A percentile compares a stretch with the other conserved stretches of the same genome.
These are phyloP conservation scores for Mellivora capensis DNA, from an alignment of 2,113 vertebrate genomes.

Conservation along the genomic window DNA sequence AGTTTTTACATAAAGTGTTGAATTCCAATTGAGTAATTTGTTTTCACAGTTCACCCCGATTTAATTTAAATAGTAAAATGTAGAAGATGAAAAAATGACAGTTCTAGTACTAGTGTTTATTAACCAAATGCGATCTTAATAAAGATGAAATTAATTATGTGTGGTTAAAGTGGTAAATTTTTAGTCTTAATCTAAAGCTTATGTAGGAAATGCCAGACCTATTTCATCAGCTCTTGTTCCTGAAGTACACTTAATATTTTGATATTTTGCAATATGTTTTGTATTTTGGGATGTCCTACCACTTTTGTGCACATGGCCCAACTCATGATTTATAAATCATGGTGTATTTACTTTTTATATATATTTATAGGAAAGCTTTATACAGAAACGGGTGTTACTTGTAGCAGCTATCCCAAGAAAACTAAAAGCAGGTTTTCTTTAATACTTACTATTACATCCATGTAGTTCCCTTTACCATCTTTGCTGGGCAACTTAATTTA, in stretches of 20 bases:
- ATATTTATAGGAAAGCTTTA: not conserved
- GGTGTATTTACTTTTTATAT: not conserved
- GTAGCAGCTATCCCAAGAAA: not conserved
- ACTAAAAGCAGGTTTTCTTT: not conserved
- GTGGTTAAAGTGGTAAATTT: not conserved
- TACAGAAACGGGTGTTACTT: not conserved
- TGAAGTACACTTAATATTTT: not conserved
- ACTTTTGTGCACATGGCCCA: not conserved
- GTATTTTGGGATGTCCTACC: not conserved
- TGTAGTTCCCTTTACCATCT: not conserved
- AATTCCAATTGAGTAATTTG: not conserved
- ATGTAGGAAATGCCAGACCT: not conserved
- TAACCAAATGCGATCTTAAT: not conserved
- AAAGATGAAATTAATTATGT: not conserved
- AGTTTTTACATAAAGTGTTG: not conserved
- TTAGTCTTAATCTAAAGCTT: not conserved
- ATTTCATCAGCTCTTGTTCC: not conserved
- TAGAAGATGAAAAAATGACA: not conserved
- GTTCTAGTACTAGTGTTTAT: not conserved
- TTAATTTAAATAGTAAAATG: not conserved
- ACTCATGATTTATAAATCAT: not conserved
- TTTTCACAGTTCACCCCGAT: not conserved
- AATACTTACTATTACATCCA: not conserved
- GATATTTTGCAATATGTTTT: not conserved
- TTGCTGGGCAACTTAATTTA: not conserved